Conservation (phyloP, 1,140 invertebrate species). For the Drosophila orosa region DNA sequence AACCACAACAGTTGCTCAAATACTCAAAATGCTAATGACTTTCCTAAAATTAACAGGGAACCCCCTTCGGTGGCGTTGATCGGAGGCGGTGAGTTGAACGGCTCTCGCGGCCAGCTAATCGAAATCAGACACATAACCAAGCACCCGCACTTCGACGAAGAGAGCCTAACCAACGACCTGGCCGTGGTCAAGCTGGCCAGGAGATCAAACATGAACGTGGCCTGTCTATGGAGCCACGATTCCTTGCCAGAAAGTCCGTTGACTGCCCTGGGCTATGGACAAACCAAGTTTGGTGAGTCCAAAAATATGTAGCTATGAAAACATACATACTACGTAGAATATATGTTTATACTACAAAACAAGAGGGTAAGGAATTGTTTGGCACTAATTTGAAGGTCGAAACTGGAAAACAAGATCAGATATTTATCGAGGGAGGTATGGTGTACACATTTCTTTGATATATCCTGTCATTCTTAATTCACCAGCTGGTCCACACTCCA, state of each 20-base stretch:
- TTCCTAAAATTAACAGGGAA: constrained; percentile 41
- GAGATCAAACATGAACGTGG: constrained; percentile 14
- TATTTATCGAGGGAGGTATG: no score
- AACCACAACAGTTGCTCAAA: neutral
- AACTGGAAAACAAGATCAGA: no score
- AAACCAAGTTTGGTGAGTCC: constrained; percentile 50
- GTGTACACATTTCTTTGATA: neutral
- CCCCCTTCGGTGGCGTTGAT: constrained; percentile 52
- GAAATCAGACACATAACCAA: constrained; percentile 40
- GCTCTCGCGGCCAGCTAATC: constrained; percentile 23
- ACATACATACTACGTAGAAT: neutral
- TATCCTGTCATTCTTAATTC: neutral
- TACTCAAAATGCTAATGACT: constrained; percentile 44
- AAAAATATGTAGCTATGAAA: neutral
- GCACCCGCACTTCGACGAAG: constrained; percentile 50
- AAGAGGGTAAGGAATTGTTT: neutral
- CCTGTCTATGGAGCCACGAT: constrained; percentile 48
- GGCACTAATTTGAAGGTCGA: neutral
- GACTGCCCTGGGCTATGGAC: constrained; percentile 61
- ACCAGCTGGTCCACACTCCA: constrained; percentile 53
- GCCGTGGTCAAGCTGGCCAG: constrained; percentile 43
- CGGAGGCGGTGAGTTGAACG: constrained; percentile 54
- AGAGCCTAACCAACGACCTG: constrained; percentile 40
- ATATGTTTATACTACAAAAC: neutral
- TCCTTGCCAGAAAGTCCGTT: constrained; percentile 38